Evolutionary conservation across 2,797 vertebrate species (phyloP).

Genomic region (Propithecus perrieri): DNA sequence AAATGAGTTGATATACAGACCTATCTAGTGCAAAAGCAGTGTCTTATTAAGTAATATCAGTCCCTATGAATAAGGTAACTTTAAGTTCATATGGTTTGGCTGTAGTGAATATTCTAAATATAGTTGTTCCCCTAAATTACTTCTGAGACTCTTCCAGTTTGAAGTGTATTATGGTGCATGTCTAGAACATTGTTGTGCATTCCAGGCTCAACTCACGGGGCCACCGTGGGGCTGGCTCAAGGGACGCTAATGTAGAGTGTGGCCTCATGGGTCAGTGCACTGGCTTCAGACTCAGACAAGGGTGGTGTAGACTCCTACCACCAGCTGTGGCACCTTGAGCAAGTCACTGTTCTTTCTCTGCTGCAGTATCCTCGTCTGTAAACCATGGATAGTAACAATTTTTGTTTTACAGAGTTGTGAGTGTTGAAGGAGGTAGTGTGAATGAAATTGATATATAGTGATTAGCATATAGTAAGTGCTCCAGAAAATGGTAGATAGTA

Average conservation of each 20-base stretch:
- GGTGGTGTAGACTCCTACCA: not conserved
- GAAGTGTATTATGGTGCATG: no score
- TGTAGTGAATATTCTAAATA: not conserved
- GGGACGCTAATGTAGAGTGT: rapidly evolving
- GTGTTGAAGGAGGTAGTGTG: not conserved
- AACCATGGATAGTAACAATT: not conserved
- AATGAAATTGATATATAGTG: not conserved
- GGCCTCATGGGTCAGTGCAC: not conserved
- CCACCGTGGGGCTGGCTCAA: not conserved
- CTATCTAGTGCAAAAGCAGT: not conserved
- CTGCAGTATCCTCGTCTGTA: not conserved
- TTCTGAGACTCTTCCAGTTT: not conserved
- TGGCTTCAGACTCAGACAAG: not conserved
- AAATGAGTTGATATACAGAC: not conserved
- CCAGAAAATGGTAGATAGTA: not conserved
- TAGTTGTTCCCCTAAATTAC: not conserved
- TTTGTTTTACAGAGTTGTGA: not conserved
- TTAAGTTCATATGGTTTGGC: not conserved
- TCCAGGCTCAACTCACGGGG: not conserved
- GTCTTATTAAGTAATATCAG: not conserved
- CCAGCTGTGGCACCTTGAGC: not conserved
- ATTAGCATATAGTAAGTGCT: not conserved
- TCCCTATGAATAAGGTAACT: not conserved
- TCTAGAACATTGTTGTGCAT: not conserved
- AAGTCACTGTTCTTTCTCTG: not conserved